phyloP scores from a whole-genome alignment of 2,797 vertebrate genomes.

The Cuniculus paca region DNA sequence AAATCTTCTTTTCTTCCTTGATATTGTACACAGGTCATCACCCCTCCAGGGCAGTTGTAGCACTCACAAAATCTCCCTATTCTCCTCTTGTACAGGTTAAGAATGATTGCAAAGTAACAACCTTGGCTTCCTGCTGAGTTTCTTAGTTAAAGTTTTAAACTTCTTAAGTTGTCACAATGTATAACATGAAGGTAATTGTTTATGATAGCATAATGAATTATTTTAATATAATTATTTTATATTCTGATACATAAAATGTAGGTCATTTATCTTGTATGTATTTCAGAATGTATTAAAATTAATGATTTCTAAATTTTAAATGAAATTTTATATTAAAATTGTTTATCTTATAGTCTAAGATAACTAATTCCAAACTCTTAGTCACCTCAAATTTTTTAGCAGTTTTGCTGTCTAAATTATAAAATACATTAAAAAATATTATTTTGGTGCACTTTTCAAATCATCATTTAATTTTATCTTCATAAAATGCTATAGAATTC shows the following conservation, averaged over 20 bases:
- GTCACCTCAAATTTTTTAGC: not conserved
- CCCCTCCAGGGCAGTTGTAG: no score
- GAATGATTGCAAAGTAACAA: no score
- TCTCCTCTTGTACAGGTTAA: no score
- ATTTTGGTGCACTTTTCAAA: not conserved
- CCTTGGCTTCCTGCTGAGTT: no score
- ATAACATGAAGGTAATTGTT: not conserved
- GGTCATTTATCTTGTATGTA: not conserved
- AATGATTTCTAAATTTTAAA: not conserved
- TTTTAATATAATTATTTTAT: slow-evolving; percentile 28
- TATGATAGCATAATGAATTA: not conserved
- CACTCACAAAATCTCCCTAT: no score
- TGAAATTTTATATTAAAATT: not conserved
- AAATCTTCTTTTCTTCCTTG: no score
- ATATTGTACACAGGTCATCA: no score
- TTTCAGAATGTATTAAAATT: not conserved
- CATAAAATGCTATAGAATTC: not conserved
- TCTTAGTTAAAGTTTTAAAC: no score
- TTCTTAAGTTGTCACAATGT: no score
- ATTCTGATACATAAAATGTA: not conserved
- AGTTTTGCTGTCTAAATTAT: not conserved
- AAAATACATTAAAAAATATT: not conserved
- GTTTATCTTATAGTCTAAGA: not conserved
- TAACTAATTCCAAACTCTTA: not conserved
- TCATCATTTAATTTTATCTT: not conserved